Evolutionary conservation across 2,888 invertebrate genomes (phyloP).

Genomic region (Diaperis boleti): DNA sequence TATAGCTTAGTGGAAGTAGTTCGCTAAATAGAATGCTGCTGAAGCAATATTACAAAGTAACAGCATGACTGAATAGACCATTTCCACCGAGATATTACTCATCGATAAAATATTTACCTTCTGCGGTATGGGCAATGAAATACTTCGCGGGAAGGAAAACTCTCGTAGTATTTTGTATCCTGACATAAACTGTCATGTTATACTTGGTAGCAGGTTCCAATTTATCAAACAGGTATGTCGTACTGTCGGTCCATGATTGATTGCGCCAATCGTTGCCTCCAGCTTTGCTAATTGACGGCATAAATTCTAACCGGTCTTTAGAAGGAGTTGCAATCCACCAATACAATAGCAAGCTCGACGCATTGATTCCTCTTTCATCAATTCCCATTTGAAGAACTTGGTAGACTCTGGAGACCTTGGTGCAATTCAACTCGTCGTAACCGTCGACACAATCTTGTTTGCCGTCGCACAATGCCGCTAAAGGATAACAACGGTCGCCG

Average conservation of each 20-base stretch:
- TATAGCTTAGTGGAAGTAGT: no score
- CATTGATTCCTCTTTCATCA: constrained; percentile 73
- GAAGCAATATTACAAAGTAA: no score
- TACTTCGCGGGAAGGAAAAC: constrained; percentile 76
- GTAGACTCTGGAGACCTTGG: constrained; percentile 62
- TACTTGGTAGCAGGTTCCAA: constrained; percentile 81
- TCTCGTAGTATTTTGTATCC: constrained; percentile 68
- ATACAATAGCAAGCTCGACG: constrained; percentile 74
- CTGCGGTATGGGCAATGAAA: constrained; percentile 74
- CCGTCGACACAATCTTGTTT: constrained; percentile 79
- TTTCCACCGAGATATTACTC: no score
- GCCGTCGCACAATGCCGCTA: constrained; percentile 75
- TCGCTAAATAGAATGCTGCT: no score
- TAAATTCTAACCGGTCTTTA: constrained; percentile 70
- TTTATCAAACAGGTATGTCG: constrained; percentile 72
- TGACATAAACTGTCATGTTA: constrained; percentile 83
- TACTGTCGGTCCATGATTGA: constrained; percentile 74
- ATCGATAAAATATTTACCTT: no score
- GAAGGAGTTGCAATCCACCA: constrained; percentile 71
- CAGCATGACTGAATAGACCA: no score
- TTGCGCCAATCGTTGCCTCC: constrained; percentile 70
- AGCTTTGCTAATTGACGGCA: constrained; percentile 72
- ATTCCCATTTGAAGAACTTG: constrained; percentile 74
- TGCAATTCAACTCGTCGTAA: constrained; percentile 79
- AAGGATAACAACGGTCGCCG: constrained; percentile 72